Evolutionary conservation across 2,113 vertebrate species (phyloP).

Genomic region (Oryctolagus cuniculus): DNA sequence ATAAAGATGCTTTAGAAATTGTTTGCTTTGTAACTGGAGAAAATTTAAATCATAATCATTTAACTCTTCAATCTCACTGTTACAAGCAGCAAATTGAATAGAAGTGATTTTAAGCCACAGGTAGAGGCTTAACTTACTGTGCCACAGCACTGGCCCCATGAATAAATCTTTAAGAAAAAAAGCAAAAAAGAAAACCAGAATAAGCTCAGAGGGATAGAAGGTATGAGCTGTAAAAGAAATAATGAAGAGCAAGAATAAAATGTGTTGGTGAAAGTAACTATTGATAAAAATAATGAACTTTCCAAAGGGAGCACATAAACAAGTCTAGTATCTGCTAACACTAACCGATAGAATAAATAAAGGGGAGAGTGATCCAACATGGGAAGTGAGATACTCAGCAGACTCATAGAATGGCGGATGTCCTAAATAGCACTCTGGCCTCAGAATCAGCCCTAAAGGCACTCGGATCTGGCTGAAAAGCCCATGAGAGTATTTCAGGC

Average conservation of each 20-base stretch:
- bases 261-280: conserved; percentile 20
- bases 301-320: too few relatives aligned
- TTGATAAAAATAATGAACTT: conserved; percentile 1
- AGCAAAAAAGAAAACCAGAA: not conserved
- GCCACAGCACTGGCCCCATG: too few relatives aligned
- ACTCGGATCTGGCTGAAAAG: too few relatives aligned
- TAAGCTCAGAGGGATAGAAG: not conserved
- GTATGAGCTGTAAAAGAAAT: not conserved
- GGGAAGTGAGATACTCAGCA: too few relatives aligned
- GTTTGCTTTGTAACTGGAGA: not conserved
- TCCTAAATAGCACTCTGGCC: too few relatives aligned
- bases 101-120: not conserved
- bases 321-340: too few relatives aligned
- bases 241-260: not conserved
- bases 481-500: too few relatives aligned
- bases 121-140: too few relatives aligned
- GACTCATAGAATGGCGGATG: too few relatives aligned
- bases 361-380: too few relatives aligned
- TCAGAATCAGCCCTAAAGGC: too few relatives aligned
- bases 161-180: not conserved
- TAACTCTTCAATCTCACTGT: not conserved
- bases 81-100: not conserved
- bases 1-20: conserved; percentile 46
- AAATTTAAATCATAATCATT: conserved; percentile 24
- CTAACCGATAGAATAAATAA: too few relatives aligned